Evolutionary conservation across 2,888 invertebrate genomes (phyloP).

Genomic region (Lepidochrysops patricia): DNA sequence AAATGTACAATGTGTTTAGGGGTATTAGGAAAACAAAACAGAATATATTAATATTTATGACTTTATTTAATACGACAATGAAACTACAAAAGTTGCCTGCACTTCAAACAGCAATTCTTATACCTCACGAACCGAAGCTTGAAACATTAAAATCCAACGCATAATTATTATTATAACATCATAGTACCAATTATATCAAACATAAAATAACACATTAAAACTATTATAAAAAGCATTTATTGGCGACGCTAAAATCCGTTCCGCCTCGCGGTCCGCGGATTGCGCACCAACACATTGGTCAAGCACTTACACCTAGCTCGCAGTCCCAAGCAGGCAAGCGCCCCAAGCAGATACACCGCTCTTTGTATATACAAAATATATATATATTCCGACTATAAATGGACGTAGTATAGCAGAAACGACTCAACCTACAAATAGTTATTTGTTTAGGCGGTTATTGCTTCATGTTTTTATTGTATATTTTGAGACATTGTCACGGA

Average conservation of each 20-base stretch:
- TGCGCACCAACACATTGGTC: slow-evolving; percentile 75
- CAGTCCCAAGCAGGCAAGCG: slow-evolving; percentile 62
- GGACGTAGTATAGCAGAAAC: too few species aligned
- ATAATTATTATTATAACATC: slow-evolving; percentile 56
- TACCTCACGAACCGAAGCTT: slow-evolving; percentile 71
- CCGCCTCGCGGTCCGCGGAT: slow-evolving; percentile 64
- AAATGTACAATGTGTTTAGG: too few species aligned
- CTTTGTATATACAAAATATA: slow-evolving; percentile 66
- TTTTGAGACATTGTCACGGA: too few species aligned
- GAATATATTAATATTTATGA: slow-evolving; percentile 64
- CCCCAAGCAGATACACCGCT: slow-evolving; percentile 47
- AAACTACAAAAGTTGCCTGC: slow-evolving; percentile 75
- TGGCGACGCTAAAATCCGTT: slow-evolving; percentile 64
- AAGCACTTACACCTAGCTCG: slow-evolving; percentile 66
- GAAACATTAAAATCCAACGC: slow-evolving; percentile 59
- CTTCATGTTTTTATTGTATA: too few species aligned
- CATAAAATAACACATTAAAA: slow-evolving; percentile 41
- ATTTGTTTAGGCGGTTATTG: too few species aligned
- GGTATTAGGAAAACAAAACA: slow-evolving; percentile 23
- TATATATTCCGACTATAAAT: slow-evolving; percentile 48
- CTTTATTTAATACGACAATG: slow-evolving; percentile 75
- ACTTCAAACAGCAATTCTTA: slow-evolving; percentile 67
- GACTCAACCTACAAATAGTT: too few species aligned
- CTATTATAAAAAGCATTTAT: slow-evolving; percentile 60
- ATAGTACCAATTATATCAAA: slow-evolving; percentile 36